phyloP scores from a whole-genome alignment of 2,113 vertebrate genomes.

The Sula dactylatra region DNA sequence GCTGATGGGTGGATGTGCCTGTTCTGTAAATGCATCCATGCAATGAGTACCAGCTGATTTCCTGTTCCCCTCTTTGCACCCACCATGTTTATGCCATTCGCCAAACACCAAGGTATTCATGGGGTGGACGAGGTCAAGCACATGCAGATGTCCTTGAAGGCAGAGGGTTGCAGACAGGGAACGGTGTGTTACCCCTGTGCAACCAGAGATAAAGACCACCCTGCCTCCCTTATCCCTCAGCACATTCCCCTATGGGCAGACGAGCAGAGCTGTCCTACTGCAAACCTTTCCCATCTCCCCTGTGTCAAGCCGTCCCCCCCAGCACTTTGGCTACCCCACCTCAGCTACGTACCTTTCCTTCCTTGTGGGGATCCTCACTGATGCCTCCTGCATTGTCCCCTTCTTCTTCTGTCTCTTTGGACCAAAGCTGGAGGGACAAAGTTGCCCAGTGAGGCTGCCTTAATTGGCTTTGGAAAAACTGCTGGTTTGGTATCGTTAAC shows the following conservation, averaged over 20 bases:
- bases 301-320: neutral
- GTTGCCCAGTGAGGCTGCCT: neutral
- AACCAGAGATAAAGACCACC: neutral
- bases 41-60: neutral
- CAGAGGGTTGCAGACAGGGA: neutral
- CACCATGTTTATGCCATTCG: neutral
- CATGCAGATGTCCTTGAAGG: neutral
- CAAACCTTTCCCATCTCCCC: neutral
- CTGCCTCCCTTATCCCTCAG: neutral
- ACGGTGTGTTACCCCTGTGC: too few species aligned
- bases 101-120: neutral
- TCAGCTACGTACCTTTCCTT: neutral
- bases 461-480: neutral
- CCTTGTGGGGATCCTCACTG: neutral
- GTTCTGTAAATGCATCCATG: neutral
- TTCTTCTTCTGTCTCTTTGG: neutral
- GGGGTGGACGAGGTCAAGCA: neutral
- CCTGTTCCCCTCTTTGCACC: neutral
- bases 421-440: neutral
- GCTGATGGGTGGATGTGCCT: neutral
- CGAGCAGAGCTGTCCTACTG: neutral
- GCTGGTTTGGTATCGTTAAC: neutral
- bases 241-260: neutral
- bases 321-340: neutral
- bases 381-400: neutral